Conservation (phyloP, 2,888 invertebrate species). For the Drosophila subquinaria region DNA sequence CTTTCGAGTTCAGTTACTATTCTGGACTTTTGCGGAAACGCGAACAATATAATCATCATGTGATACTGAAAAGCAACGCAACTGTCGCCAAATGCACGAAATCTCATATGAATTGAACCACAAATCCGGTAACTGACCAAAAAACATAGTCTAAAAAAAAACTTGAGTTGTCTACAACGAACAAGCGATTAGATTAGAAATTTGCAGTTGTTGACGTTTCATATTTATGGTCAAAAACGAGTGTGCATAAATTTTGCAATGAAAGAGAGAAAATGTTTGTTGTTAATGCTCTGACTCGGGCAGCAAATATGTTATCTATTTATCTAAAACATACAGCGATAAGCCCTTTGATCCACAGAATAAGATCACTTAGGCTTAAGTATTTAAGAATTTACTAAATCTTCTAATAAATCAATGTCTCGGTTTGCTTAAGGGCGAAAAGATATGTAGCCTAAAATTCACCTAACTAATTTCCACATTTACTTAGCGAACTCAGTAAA, state of each 20-base stretch:
- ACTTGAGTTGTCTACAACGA: constrained; percentile 12
- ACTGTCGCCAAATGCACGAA: constrained; percentile 29
- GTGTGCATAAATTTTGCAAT: background rate
- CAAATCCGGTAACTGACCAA: constrained; percentile 28
- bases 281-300: background rate
- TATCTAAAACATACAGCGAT: constrained; percentile 1
- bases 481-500: no score
- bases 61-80: constrained; percentile 34
- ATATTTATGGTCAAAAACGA: constrained; percentile 12
- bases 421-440: no score
- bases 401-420: background rate
- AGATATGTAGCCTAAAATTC: no score
- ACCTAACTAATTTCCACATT: no score
- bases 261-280: background rate
- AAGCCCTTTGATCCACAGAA: background rate
- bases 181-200: constrained; percentile 32
- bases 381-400: background rate
- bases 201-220: constrained; percentile 8
- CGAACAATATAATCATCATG: constrained; percentile 42
- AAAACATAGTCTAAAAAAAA: background rate
- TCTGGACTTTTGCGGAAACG: constrained; percentile 3
- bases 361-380: background rate
- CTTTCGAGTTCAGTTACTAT: background rate
- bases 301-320: background rate
- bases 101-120: background rate